phyloP scores from a whole-genome alignment of 2,888 invertebrate species.

The Chouioia cunea region DNA sequence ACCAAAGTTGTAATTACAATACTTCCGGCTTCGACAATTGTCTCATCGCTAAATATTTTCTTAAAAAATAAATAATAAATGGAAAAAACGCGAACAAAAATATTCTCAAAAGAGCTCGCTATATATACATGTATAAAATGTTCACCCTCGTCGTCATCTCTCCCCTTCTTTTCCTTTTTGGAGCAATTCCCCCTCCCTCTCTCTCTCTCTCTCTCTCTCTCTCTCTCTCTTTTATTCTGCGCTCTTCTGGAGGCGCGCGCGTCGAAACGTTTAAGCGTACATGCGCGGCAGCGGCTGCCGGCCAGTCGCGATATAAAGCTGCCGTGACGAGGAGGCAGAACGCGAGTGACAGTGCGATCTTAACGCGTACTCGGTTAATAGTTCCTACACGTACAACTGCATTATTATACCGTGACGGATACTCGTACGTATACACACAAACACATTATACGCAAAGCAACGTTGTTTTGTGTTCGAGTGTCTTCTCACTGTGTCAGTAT shows the following conservation, averaged over 20 bases:
- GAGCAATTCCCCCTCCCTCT: not conserved
- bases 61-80: no score
- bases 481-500: not conserved
- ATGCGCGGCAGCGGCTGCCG: constrained; percentile 50
- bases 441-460: not conserved
- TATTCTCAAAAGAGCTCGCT: no score
- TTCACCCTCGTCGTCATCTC: no score
- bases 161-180: no score
- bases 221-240: constrained; percentile 13
- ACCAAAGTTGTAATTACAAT: no score
- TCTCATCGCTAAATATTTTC: no score
- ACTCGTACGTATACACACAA: not conserved
- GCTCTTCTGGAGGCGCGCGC: constrained; percentile 53
- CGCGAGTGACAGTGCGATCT: constrained; percentile 17
- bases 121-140: no score
- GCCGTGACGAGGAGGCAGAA: constrained; percentile 50
- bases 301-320: constrained; percentile 63
- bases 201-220: not conserved
- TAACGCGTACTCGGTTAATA: not conserved
- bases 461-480: not conserved
- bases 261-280: no score
- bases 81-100: no score
- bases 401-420: not conserved
- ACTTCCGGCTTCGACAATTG: no score
- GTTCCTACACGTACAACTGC: not conserved